phyloP scores from a whole-genome alignment of 2,888 invertebrate species.

The Megalurothrips usitatus region DNA sequence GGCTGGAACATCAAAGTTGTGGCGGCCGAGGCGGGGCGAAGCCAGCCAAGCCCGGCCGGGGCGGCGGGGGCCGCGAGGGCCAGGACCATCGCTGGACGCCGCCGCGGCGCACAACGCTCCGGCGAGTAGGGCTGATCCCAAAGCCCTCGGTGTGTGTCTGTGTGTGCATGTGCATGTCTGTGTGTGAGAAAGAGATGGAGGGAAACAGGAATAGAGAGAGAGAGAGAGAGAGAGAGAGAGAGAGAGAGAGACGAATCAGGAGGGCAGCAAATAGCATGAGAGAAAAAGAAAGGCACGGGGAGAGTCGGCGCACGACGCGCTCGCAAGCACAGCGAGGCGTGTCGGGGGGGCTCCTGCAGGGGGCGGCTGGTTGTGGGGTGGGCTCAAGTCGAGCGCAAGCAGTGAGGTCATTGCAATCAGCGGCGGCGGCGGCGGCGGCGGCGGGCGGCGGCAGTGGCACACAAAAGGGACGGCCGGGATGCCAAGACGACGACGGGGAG shows the following conservation, averaged over 20 bases:
- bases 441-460: background rate
- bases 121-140: too few relatives aligned
- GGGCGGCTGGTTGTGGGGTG: background rate
- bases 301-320: background rate
- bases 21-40: background rate
- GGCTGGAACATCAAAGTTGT: background rate
- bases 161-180: background rate
- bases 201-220: background rate
- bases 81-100: background rate
- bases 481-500: background rate
- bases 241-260: background rate
- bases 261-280: background rate
- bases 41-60: background rate
- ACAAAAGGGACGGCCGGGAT: background rate
- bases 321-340: too few relatives aligned
- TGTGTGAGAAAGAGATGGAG: background rate
- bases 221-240: background rate
- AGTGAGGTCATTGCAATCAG: constrained; percentile 15
- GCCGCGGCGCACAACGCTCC: background rate
- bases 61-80: too few relatives aligned
- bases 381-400: background rate
- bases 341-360: background rate
- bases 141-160: too few relatives aligned
- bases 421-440: background rate
- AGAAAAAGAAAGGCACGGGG: too few relatives aligned